Percentiles rank a stretch among this genome's conserved stretches.
Conservation (phyloP, 2,888 invertebrate genomes). For the Apotomis capreana region DNA sequence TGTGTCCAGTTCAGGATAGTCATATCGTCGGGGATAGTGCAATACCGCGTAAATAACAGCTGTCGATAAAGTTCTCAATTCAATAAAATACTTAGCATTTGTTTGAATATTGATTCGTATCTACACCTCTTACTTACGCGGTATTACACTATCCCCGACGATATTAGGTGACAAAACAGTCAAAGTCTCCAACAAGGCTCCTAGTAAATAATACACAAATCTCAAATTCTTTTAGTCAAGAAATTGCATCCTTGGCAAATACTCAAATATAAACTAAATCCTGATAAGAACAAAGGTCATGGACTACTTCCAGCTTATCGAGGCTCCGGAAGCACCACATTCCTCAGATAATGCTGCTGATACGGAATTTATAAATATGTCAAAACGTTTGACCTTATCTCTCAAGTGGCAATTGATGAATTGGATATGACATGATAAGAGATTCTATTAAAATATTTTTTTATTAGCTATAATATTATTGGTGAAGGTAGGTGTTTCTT, state of each 20-base stretch:
- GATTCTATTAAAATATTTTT: conserved; percentile 1
- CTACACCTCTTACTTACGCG: too few relatives aligned
- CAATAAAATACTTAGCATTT: too few relatives aligned
- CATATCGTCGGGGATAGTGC: too few relatives aligned
- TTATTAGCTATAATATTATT: not conserved
- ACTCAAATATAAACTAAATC: not conserved
- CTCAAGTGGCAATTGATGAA: conserved; percentile 1
- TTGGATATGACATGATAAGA: not conserved
- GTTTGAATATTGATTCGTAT: too few relatives aligned
- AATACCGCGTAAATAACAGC: too few relatives aligned
- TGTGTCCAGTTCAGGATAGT: too few relatives aligned
- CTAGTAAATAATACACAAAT: not conserved
- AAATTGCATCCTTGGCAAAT: conserved; percentile 26
- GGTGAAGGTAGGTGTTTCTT: not conserved
- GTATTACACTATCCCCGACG: too few relatives aligned
- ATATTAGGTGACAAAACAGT: too few relatives aligned
- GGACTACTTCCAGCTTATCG: conserved; percentile 29
- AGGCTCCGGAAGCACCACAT: conserved; percentile 34
- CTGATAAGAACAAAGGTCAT: conserved; percentile 31
- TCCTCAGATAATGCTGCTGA: conserved; percentile 26
- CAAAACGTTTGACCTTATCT: conserved; percentile 25
- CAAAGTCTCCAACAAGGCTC: too few relatives aligned
- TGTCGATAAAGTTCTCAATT: too few relatives aligned
- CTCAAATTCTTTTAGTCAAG: not conserved
- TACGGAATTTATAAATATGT: conserved; percentile 20